Base-by-base conservation (phyloP, 2,797 vertebrate genomes). In the Menidia menidia region DNA sequence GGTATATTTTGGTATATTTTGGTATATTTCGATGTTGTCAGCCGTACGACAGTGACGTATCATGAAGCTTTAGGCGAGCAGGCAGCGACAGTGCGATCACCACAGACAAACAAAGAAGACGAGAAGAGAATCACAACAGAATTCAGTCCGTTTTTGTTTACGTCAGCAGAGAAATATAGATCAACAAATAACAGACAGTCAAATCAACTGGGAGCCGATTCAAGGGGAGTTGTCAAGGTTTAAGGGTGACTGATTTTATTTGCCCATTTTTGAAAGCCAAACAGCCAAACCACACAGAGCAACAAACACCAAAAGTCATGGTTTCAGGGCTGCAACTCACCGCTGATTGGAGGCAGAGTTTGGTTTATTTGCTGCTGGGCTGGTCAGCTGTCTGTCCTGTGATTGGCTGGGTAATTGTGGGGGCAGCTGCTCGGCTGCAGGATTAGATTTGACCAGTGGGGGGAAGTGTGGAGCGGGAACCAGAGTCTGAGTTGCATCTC, bases 251-350 rank as follows among this genome's bases (percentile, higher is more conserved):
- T 71, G 30, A 51, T 70, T 82, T 67, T 12, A 48, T 70, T 64
- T 64, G 30, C 4, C 18, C 64, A 52, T 57, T 39, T 41, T 42
- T 6, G 62, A 52, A 64, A 7, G 35, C 6, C 10, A 42, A 4
- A 3, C 6, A 43, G 10, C n/a, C 0, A 43, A 13, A 51, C n/a
- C 43, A 64, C 43, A 60, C 48, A 50, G 15, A 50, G 44, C 30
- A 25, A 3, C 32, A 63, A 62, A 57, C 44, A 71, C 16, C 55
- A 43, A 73, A 41, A 60, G 60, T 19, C 0, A 48, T 41, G 7
- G 15, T 11, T 33, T 71, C 63, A n/a, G 16, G 15, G 33, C 13
- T 35, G 59, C 45, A 53, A 92, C 91, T 92, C 85, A 92, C 91
- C 91, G 64, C 70, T 87, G 77, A 12, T 44, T 54, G 47, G 68